Evolutionary conservation across 2,888 invertebrate species (phyloP), one percentile per base, ranked within the genome.

Genomic region (Anagyrus pseudococci): DNA sequence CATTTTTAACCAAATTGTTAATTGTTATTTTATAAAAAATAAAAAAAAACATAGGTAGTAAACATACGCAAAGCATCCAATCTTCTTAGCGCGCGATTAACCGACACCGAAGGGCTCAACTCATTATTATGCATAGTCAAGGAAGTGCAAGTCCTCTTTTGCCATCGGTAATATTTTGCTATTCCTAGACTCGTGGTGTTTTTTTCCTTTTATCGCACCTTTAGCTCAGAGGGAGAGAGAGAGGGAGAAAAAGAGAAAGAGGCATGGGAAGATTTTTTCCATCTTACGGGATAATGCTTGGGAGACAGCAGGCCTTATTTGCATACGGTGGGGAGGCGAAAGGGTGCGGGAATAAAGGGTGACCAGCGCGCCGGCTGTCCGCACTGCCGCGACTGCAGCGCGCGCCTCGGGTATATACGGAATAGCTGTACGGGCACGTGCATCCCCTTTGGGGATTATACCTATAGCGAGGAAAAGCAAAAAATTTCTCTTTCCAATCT

Each of bases 281-380:
- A 20, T 64, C 67, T 62, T 64, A 59, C 49, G 58, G 64, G 64
- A 63, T 56, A 57, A 59, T 54, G 43, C 53, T 48, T 40, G 59
- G 47, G 65, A 53, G 59, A 58, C 49, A 13, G 43, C 25, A 56
- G 68, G 53, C 67, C 57, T 37, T 56, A 69, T 68, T 67, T 59
- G 66, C 60, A 66, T 66, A 62, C 13, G 50, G n/a, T n/a, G n/a
- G n/a, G n/a, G n/a, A 52, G 47, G 50, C 54, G 67, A 60, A 64
- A 57, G 66, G 68, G 62, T 64, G 63, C 58, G 62, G 68, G 55
- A 23, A 63, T 37, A 60, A 67, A 67, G 66, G 66, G 66, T 67
- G 66, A 67, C 66, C 66, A 66, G 25, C 52, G 47, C 58, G n/a
- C n/a, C n/a, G n/a, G n/a, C n/a, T n/a, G n/a, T n/a, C n/a, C n/a